Conservation (phyloP, 2,113 vertebrate genomes). For the Archocentrus centrarchus region DNA sequence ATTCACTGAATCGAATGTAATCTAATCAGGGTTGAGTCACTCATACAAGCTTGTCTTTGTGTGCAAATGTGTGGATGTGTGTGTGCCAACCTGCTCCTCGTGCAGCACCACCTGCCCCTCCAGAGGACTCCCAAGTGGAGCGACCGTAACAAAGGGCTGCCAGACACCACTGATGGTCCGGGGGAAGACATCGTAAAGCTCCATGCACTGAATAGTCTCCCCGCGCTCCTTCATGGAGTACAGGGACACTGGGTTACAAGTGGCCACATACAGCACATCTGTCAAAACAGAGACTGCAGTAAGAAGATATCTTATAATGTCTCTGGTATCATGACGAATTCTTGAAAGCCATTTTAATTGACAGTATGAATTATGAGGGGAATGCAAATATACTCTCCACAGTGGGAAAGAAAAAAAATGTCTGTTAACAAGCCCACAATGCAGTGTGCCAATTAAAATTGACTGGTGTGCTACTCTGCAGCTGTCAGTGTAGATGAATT, state of each 20-base stretch:
- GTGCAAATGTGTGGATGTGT: neutral
- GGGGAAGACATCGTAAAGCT: slow-evolving; percentile 93
- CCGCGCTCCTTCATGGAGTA: slow-evolving; percentile 85
- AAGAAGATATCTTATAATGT: neutral
- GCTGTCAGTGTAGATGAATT: neutral
- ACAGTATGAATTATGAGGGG: too few relatives aligned
- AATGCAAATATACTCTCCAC: too few relatives aligned
- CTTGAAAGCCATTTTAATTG: too few relatives aligned
- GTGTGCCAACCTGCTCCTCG: slow-evolving; percentile 89
- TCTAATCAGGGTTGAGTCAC: too few relatives aligned
- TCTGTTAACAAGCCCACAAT: neutral
- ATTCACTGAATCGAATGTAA: neutral
- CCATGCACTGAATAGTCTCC: slow-evolving; percentile 83
- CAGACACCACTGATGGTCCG: slow-evolving; percentile 86
- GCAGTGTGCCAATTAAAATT: neutral
- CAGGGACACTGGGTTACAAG: slow-evolving; percentile 92
- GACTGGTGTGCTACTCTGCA: neutral
- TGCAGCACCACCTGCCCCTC: slow-evolving; percentile 93
- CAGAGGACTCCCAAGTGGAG: slow-evolving; percentile 88
- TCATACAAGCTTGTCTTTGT: neutral
- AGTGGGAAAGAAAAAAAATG: neutral
- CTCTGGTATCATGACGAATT: too few relatives aligned
- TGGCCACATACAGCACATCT: slow-evolving; percentile 85
- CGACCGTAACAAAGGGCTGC: slow-evolving; percentile 91
- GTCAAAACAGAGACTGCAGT: slow-evolving; percentile 34